Evolutionary conservation across 2,888 invertebrate species (phyloP).

Genomic region (Synergus umbraculus): DNA sequence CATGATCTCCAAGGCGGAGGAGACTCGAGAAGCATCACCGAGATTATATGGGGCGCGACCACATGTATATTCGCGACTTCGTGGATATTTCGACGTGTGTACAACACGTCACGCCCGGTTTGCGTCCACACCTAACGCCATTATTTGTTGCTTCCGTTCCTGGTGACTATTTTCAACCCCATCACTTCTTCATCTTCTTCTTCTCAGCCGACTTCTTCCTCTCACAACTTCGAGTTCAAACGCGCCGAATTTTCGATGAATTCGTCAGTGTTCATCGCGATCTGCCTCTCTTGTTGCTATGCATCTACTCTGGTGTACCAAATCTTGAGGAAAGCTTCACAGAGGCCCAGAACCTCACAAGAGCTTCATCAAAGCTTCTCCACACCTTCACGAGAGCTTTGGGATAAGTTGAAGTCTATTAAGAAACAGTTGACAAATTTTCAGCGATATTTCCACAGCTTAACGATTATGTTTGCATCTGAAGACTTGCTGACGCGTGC

Average conservation of each 20-base stretch:
- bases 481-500: constrained; percentile 19
- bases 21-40: constrained; percentile 73
- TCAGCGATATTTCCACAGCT: constrained; percentile 62
- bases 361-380: constrained; percentile 33
- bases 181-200: constrained; percentile 51
- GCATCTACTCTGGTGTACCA: not conserved
- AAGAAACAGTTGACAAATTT: constrained; percentile 66
- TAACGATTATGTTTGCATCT: constrained; percentile 46
- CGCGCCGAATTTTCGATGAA: constrained; percentile 64
- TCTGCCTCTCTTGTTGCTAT: constrained; percentile 45
- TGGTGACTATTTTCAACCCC: constrained; percentile 67
- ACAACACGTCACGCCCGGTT: constrained; percentile 72
- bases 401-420: constrained; percentile 55
- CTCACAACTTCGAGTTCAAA: constrained; percentile 58
- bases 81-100: constrained; percentile 50
- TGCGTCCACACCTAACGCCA: constrained; percentile 74
- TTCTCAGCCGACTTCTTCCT: constrained; percentile 52
- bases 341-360: constrained; percentile 1
- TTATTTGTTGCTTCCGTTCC: constrained; percentile 77
- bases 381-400: constrained; percentile 35
- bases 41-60: constrained; percentile 76
- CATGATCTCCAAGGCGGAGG: constrained; percentile 60
- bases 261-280: constrained; percentile 49
- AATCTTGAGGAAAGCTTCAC: constrained; percentile 33
- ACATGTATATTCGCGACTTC: constrained; percentile 53